Evolutionary conservation across 1,140 invertebrate species (phyloP).

Genomic region (Nasonia longicornis): DNA sequence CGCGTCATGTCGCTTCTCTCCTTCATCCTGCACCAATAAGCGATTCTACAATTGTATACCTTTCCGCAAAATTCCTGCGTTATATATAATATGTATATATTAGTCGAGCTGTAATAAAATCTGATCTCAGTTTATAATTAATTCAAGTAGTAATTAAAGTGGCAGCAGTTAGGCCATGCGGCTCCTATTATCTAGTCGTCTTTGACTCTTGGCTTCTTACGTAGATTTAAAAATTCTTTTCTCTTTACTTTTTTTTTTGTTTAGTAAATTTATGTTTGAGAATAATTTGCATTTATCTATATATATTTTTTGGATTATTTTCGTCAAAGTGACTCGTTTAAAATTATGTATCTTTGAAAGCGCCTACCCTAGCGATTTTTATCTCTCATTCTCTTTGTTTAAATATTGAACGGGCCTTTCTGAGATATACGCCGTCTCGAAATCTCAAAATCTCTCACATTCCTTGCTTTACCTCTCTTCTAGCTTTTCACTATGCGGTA

Average conservation of each 20-base stretch:
- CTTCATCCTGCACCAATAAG: background rate
- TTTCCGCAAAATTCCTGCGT: constrained; percentile 36
- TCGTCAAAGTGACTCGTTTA: constrained; percentile 59
- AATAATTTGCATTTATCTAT: constrained; percentile 61
- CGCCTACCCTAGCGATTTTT: constrained; percentile 65
- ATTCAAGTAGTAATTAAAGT: constrained; percentile 64
- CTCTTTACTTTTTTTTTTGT: constrained; percentile 58
- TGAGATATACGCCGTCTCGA: constrained; percentile 32
- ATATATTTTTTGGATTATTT: constrained; percentile 42
- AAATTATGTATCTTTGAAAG: constrained; percentile 65
- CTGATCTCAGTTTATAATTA: constrained; percentile 58
- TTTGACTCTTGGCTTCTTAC: constrained; percentile 66
- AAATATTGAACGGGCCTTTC: constrained; percentile 44
- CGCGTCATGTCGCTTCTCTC: background rate
- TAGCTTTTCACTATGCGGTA: constrained; percentile 41
- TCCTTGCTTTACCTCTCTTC: constrained; percentile 17
- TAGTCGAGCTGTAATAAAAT: constrained; percentile 67
- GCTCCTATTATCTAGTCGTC: constrained; percentile 66
- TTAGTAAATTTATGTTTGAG: constrained; percentile 65
- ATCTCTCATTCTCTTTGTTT: constrained; percentile 45
- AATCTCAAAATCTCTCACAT: constrained; percentile 6
- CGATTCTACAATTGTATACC: background rate
- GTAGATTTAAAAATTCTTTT: constrained; percentile 63
- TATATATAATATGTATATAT: constrained; percentile 54
- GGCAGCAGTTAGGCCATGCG: constrained; percentile 70